Evolutionary conservation across 2,888 invertebrate genomes (phyloP), one percentile per base, ranked within the genome.

Genomic region (Sicus ferrugineus): DNA sequence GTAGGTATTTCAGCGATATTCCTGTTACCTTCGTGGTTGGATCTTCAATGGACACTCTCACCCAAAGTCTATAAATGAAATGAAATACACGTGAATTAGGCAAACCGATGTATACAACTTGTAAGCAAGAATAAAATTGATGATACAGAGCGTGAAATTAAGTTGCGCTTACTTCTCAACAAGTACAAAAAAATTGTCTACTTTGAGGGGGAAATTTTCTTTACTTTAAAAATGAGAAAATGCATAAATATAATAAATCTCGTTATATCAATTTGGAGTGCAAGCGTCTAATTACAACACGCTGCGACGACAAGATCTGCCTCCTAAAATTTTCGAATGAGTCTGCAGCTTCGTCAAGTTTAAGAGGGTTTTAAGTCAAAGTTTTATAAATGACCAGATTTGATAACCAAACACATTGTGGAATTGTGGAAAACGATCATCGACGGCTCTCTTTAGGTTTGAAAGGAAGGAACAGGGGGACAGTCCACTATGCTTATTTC

Each of bases 11-110:
- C 69, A 5, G 19, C 50, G 70, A 56, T 66, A 28, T 71, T 73
- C 69, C 64, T 38, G 34, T 59, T 28, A 26, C 63, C 23, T 46
- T 21, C 59, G 19, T 56, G 14, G 54, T 66, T 67, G 59, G 77
- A 76, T 76, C 76, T 77, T 54, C 28, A 77, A 73, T 77, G 75
- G 78, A 80, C 79, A 78, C 77, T 79, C 78, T 78, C 78, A 78
- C 77, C 79, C 77, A 79, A 80, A 76, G 78, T 79, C 80, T 80
- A 76, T 63, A 77, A 78, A 73, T 67, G 46, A 67, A 67, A n/a
- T n/a, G n/a, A 59, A 59, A 67, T 66, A 67, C 66, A 58, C 52
- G 19, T 23, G 48, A 31, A 63, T 50, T 48, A 58, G 58, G 46
- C 14, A 52, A 28, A 62, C 42, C 38, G 19, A 21, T 52, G 64